These are phyloP conservation scores for Dasypus novemcinctus DNA, from an alignment of 2,113 vertebrate genomes.

Conservation along the genomic window DNA sequence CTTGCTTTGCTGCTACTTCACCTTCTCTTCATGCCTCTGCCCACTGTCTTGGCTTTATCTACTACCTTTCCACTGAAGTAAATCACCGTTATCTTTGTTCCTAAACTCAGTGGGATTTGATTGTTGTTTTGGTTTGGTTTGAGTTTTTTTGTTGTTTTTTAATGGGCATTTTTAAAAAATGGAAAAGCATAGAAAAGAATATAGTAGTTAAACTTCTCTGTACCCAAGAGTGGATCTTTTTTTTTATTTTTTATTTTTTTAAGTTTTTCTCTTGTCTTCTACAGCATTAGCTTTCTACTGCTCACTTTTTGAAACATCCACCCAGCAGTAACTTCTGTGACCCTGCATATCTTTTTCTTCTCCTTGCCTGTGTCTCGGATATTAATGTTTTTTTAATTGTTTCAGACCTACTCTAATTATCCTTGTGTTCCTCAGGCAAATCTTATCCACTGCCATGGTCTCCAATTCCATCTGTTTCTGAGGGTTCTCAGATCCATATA, in stretches of 20 bases:
- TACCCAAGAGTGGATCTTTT: not conserved
- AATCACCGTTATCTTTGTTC: not conserved
- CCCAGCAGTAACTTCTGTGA: not conserved
- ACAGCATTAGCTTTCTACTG: not conserved
- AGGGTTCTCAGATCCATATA: not conserved
- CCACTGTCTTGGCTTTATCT: not conserved
- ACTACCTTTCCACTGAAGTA: not conserved
- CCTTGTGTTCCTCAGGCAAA: not conserved
- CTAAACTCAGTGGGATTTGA: not conserved
- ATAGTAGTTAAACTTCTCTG: no score
- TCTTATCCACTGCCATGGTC: not conserved
- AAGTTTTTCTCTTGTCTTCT: not conserved
- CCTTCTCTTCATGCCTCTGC: not conserved
- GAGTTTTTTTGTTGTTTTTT: not conserved
- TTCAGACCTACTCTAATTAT: not conserved
- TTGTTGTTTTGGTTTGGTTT: no score
- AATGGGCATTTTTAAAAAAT: not conserved
- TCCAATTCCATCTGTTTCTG: not conserved
- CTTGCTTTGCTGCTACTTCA: not conserved
- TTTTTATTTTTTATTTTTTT: not conserved
- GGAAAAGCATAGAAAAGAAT: not conserved
- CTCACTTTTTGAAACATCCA: not conserved
- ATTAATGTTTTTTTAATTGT: not conserved
- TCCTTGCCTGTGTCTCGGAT: not conserved
- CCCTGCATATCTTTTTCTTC: not conserved